Evolutionary conservation across 2,888 invertebrate species (phyloP), one percentile per base, ranked within the genome.

Genomic region (Euplagia quadripunctaria): DNA sequence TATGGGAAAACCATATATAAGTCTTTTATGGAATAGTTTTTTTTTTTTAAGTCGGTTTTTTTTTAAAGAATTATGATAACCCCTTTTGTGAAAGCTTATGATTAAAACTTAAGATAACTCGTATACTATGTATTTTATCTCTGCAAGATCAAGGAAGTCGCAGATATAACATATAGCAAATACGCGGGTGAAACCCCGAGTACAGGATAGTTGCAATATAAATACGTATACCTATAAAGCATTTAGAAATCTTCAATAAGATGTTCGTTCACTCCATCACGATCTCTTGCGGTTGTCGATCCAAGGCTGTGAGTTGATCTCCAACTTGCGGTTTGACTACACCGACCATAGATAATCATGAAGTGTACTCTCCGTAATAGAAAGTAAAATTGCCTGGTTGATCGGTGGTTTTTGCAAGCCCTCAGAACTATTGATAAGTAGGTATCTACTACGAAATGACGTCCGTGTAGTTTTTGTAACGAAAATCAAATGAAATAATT

Each of bases 331-430:
- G 87, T 86, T 79, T 68, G n/a, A 58, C 63, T 61, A 71, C 79
- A 80, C 75, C 72, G 79, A 78, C 76, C 79, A 77, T 72, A 77
- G 73, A 80, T 81, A 85, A 86, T 87, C 85, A 80, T 74, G 67
- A 72, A 80, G 73, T 83, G 74, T 76, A 78, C 72, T 82, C 79
- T 72, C 51, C 78, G 82, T 80, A 86, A 86, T 86, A 87, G 89
- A 88, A 88, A 88, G 89, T 85, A 82, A 85, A 85, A 82, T 84
- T 78, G 82, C 86, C 86, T 83, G 66, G 87, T 84, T 66, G 41
- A 81, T 76, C 72, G 71, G 31, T 73, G 74, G 72, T 75, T 75
- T 82, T 68, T 75, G 78, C 68, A 52, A 72, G 43, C 41, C 63
- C 42, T 77, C 16, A 64, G 71, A 68, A 67, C 68, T 73, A 43